Base-by-base conservation (phyloP, 2,113 vertebrate genomes). In the Ornithorhynchus anatinus region DNA sequence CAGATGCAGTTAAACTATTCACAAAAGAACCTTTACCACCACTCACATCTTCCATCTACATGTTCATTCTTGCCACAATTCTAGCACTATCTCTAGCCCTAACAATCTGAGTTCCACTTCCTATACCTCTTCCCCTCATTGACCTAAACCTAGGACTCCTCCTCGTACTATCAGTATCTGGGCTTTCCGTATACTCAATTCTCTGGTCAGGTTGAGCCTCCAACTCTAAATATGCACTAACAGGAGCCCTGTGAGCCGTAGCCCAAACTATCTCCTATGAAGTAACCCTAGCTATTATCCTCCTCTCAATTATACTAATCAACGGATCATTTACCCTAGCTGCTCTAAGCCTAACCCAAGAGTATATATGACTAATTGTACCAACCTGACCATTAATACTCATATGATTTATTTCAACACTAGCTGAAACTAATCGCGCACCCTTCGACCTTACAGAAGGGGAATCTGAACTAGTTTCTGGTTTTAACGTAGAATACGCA, bases 231-330 rank as follows among this genome's bases (percentile, higher is more conserved):
- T 70, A 58, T 0, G 12, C 59, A 0, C 0, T 82, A 17, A 65
- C 38, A 0, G 11, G 54, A 0, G 11, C 60, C 0, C 0, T 73
- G 0, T 3, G 9, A 1, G 74, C 59, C 1, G 64, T 47, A 0
- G 38, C 69, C 0, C 69, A n/a, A n/a, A n/a, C n/a, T n/a, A n/a
- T n/a, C n/a, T n/a, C n/a, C n/a, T n/a, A n/a, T n/a, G n/a, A n/a
- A n/a, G n/a, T n/a, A n/a, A n/a, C n/a, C n/a, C n/a, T n/a, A n/a
- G n/a, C n/a, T n/a, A n/a, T n/a, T n/a, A 77, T 64, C 0, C 15
- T 77, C 0, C 1, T 69, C 0, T 39, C 62, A 0, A 0, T 42
- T 0, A 6, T 77, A 0, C 0, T 36, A 0, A 0, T 63, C 0
- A 19, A 1, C 0, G 23, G 69, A 0, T 13, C 0, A 0, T 81